Base-by-base conservation (phyloP, 2,797 vertebrate genomes). In the Cuculus canorus region DNA sequence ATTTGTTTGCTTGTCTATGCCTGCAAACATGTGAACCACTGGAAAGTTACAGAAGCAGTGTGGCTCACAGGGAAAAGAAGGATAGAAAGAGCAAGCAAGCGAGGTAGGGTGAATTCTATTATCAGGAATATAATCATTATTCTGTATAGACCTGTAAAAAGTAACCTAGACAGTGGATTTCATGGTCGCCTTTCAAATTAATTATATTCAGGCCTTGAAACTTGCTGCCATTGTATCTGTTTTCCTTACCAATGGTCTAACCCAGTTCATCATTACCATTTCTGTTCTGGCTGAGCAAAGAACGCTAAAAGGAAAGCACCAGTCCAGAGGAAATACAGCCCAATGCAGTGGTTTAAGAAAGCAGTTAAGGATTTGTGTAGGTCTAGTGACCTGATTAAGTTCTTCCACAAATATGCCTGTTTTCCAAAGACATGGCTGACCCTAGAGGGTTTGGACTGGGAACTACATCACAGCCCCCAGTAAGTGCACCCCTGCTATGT, bases 101-200 rank as follows among this genome's bases (percentile, higher is more conserved):
- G 35, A 73, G 32, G 59, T 2, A 56, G 17, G 70, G 4, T 0
- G 0, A 68, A 91, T 57, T 24, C 0, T 2, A 7, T 39, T 86
- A 32, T 32, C 16, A 90, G 52, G 39, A 86, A 54, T 66, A 68
- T 45, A 45, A 76, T 25, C 17, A 33, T 35, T 54, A 22, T 53
- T 90, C 28, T 28, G 4, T 39, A 59, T 5, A 69, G 59, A 76
- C 8, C 8, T 82, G 25, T 64, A 43, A 25, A 66, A 69, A 19
- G 43, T 52, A 90, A 63, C 3, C 22, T 50, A 72, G 43, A 43
- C 14, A 37, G n/a, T 16, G 28, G 17, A 73, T 88, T 93, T 88
- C 25, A 50, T 1, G 0, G 22, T 7, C 66, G 11, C 4, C 15
- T 88, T 56, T 27, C 32, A 77, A 63, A 69, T 60, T 23, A 59